Percentiles rank a stretch among this genome's conserved stretches.
Evolutionary conservation across 1,140 invertebrate genomes (phyloP).

Genomic region (Doryteuthis pealeii): DNA sequence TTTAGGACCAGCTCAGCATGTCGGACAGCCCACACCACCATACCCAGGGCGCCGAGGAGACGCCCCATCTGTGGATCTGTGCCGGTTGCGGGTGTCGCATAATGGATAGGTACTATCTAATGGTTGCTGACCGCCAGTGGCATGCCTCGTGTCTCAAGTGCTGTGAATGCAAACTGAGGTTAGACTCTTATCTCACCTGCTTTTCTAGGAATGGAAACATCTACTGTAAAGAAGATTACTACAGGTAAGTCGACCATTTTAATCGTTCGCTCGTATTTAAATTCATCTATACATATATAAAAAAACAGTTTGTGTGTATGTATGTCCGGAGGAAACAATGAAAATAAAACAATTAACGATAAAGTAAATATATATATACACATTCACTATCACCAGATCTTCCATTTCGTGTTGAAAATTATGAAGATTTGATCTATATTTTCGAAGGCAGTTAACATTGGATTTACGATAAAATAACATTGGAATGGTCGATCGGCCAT

Average conservation of each 20-base stretch:
- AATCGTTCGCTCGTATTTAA: no score
- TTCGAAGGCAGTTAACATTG: no score
- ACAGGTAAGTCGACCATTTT: constrained; percentile 75
- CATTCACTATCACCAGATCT: no score
- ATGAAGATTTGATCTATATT: no score
- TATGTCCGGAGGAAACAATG: no score
- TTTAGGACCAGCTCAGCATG: constrained; percentile 2
- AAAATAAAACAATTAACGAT: no score
- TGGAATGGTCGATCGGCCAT: no score
- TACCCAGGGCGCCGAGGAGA: not conserved
- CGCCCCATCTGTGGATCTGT: constrained; percentile 60
- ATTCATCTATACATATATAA: no score
- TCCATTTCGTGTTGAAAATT: no score
- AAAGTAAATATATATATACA: no score
- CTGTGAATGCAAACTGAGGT: constrained; percentile 77
- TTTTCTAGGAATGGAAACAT: constrained; percentile 91
- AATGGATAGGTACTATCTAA: constrained; percentile 79
- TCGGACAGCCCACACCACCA: not conserved
- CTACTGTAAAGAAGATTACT: constrained; percentile 95
- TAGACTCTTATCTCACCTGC: constrained; percentile 87
- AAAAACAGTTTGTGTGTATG: no score
- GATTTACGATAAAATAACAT: no score
- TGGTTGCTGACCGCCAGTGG: constrained; percentile 86
- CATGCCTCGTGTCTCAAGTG: constrained; percentile 82
- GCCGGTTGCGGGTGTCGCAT: constrained; percentile 81